Evolutionary conservation across 2,113 vertebrate species (phyloP).

Genomic region (Zosterops borbonicus): DNA sequence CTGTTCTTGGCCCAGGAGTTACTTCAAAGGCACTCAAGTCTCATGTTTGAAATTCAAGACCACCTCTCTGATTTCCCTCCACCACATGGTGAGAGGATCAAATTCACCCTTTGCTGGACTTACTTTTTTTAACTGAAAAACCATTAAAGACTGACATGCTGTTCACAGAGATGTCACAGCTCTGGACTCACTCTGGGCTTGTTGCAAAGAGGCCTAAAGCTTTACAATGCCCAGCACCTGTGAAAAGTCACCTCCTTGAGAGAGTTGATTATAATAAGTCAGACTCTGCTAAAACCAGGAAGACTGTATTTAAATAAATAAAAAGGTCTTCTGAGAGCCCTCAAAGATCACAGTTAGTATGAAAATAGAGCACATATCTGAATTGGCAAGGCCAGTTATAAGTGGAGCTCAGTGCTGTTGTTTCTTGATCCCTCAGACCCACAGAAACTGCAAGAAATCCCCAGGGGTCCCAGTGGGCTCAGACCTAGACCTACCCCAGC

Average conservation of each 20-base stretch:
- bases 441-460: neutral
- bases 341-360: neutral
- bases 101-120: neutral
- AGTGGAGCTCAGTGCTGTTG: neutral
- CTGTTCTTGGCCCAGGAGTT: slow-evolving; percentile 37
- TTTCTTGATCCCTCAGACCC: neutral
- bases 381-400: neutral
- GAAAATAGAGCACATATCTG: neutral
- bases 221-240: neutral
- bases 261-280: neutral
- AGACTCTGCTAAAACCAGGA: neutral
- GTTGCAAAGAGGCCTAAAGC: neutral
- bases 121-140: neutral
- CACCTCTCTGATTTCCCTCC: neutral
- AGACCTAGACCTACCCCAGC: neutral
- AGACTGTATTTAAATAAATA: neutral
- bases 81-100: neutral
- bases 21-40: slow-evolving; percentile 4
- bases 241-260: neutral
- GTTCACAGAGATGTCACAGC: neutral
- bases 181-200: neutral
- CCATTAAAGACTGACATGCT: neutral
- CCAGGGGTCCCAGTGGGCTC: neutral
- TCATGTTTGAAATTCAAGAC: slow-evolving; percentile 4
- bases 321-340: neutral